Evolutionary conservation across 2,797 vertebrate genomes (phyloP).

Genomic region (Sebastes matsubarae): DNA sequence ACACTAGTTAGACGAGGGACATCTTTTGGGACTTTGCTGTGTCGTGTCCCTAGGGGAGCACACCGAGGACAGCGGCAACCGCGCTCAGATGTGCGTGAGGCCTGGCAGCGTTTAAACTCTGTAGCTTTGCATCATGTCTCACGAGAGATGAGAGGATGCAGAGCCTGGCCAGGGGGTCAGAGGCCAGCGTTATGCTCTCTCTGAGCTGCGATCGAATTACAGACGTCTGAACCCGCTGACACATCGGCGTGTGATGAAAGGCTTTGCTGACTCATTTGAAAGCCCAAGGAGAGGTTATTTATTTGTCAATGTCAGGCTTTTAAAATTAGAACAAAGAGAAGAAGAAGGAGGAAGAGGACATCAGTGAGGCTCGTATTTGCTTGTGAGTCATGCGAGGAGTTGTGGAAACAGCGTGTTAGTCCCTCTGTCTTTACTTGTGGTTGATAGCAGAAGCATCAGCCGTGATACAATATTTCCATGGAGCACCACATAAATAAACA

Average conservation of each 20-base stretch:
- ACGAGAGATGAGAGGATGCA: slow-evolving; percentile 72
- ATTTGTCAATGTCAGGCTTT: slow-evolving; percentile 75
- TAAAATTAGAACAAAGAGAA: slow-evolving; percentile 77
- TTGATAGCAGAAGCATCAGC: slow-evolving; percentile 12
- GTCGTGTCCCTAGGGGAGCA: slow-evolving; percentile 9
- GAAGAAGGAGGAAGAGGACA: slow-evolving; percentile 59
- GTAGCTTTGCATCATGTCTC: slow-evolving; percentile 67
- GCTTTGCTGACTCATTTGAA: slow-evolving; percentile 72
- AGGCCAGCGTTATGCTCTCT: slow-evolving; percentile 54
- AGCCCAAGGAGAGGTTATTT: slow-evolving; percentile 70
- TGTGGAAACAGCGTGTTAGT: slow-evolving; percentile 42
- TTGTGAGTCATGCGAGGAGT: slow-evolving; percentile 59
- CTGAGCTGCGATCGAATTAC: slow-evolving; percentile 66
- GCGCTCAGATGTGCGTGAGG: slow-evolving; percentile 49
- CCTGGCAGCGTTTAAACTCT: slow-evolving; percentile 65
- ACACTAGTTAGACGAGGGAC: neutral
- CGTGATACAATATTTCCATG: slow-evolving; percentile 4
- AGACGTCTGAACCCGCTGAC: slow-evolving; percentile 70
- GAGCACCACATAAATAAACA: slow-evolving; percentile 8
- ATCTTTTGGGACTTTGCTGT: slow-evolving; percentile 15
- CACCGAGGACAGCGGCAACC: slow-evolving; percentile 37
- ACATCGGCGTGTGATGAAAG: slow-evolving; percentile 69
- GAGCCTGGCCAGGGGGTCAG: slow-evolving; percentile 62
- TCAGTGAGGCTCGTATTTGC: slow-evolving; percentile 50
- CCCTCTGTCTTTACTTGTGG: slow-evolving; percentile 6